Conservation (phyloP, 2,113 vertebrate species). For the Takifugu bimaculatus region DNA sequence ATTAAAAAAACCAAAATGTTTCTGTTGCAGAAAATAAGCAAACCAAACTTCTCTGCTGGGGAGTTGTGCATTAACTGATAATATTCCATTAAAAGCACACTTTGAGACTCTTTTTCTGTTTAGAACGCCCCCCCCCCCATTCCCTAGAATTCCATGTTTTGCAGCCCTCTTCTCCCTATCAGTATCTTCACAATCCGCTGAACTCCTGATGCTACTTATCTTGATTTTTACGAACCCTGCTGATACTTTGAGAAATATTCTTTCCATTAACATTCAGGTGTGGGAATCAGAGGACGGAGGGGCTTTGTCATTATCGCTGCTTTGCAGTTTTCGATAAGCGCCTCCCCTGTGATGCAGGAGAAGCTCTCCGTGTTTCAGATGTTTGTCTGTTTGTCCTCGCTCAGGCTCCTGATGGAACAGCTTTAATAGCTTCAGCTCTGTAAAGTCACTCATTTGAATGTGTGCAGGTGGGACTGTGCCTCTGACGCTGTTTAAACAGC, state of each 20-base stretch:
- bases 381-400: constrained; percentile 35
- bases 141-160: too few species aligned
- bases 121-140: too few species aligned
- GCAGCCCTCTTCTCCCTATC: too few species aligned
- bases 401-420: constrained; percentile 15
- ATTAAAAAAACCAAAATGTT: too few species aligned
- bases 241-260: constrained; percentile 39
- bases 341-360: constrained; percentile 27
- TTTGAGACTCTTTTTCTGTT: too few species aligned
- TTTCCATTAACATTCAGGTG: constrained; percentile 2
- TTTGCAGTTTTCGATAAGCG: constrained; percentile 57
- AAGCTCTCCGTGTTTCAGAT: constrained; percentile 32
- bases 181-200: not conserved
- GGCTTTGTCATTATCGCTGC: constrained; percentile 45
- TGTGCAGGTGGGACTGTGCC: constrained; percentile 18
- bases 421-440: constrained; percentile 13
- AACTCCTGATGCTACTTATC: constrained; percentile 25
- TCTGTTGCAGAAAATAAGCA: too few species aligned
- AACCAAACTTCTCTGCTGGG: too few species aligned
- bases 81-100: too few species aligned
- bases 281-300: constrained; percentile 32
- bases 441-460: constrained; percentile 27
- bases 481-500: constrained; percentile 9
- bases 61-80: too few species aligned
- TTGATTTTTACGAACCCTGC: constrained; percentile 51